These are phyloP conservation scores for Muschampia plurimacula DNA, from an alignment of 2,888 invertebrate genomes.

Conservation along the genomic window DNA sequence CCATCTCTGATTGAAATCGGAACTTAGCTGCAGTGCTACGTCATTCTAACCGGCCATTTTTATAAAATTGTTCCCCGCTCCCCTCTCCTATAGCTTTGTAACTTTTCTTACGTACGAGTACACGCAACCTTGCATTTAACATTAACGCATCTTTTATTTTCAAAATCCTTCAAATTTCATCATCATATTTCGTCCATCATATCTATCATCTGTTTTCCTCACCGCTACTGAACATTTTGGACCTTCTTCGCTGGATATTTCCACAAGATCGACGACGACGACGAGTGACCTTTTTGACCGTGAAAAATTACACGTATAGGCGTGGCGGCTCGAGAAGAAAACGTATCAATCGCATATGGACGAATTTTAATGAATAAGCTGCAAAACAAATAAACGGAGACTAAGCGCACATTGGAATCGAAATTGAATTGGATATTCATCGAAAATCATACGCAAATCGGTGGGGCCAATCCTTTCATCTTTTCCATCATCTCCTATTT, in stretches of 20 bases:
- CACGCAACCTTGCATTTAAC: neutral
- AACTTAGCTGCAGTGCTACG: neutral
- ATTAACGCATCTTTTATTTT: conserved; percentile 1
- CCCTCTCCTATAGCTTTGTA: neutral
- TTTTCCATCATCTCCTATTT: conserved; percentile 21
- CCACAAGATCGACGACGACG: neutral
- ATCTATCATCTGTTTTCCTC: conserved; percentile 7
- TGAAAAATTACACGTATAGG: neutral
- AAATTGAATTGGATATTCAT: conserved; percentile 8
- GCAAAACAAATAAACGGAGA: conserved; percentile 17
- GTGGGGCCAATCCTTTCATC: conserved; percentile 21
- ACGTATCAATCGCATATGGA: conserved; percentile 9
- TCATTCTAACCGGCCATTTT: no score
- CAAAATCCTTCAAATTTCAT: neutral
- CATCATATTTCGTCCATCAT: neutral
- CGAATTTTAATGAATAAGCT: conserved; percentile 9
- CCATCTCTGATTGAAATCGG: neutral
- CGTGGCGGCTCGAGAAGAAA: conserved; percentile 11
- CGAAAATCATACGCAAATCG: conserved; percentile 17
- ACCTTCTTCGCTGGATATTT: conserved; percentile 7
- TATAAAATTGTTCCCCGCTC: neutral
- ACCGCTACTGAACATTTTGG: conserved; percentile 12
- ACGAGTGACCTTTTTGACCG: neutral
- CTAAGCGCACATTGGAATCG: conserved; percentile 22
- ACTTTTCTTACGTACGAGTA: neutral